Evolutionary conservation across 2,888 invertebrate species (phyloP), one percentile per base, ranked within the genome.

Genomic region (Mythimna pallens): DNA sequence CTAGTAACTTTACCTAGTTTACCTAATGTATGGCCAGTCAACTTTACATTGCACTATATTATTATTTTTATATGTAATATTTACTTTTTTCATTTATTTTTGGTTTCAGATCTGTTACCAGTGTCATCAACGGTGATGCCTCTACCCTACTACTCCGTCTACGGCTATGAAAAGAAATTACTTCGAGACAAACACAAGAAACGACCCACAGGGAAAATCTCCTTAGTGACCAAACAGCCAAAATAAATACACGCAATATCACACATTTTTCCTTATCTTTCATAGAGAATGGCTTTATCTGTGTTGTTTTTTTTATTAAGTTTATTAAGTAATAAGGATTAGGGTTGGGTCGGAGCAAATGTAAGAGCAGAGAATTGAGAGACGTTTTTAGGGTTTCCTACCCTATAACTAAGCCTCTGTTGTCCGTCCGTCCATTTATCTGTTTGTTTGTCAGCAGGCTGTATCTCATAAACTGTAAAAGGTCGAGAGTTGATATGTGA

Each of bases 51-150:
- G 47, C 17, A 47, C 47, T 47, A 7, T 47, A 47, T 17, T 47
- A 1, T 14, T 43, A 12, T 14, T 43, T 12, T 14, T 10, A 40
- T 40, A 9, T 10, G 2, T 40, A n/a, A 10, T 40, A 14, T 5
- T 14, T 47, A 3, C 4, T 14, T 47, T 47, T 12, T 0, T 61
- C 40, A 58, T n/a, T 70, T 75, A 52, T 94, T 93, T 20, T n/a
- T 70, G 74, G 55, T 94, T 93, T 20, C 95, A 96, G 96, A 96
- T 92, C 90, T 96, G 22, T 80, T 94, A 87, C 90, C 96, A 0
- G 92, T 96, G 43, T 96, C 96, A 7, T 96, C 96, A 17, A 96
- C 96, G 1, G 95, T 96, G 77, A 85, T 94, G 82, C 96, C 96
- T 0, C 89, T 96, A 43, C 94, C 95, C 3, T 94, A 92, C 86